Evolutionary conservation across 2,888 invertebrate species (phyloP), one percentile per base, ranked within the genome.

Genomic region (Rotaria magnacalcarata): DNA sequence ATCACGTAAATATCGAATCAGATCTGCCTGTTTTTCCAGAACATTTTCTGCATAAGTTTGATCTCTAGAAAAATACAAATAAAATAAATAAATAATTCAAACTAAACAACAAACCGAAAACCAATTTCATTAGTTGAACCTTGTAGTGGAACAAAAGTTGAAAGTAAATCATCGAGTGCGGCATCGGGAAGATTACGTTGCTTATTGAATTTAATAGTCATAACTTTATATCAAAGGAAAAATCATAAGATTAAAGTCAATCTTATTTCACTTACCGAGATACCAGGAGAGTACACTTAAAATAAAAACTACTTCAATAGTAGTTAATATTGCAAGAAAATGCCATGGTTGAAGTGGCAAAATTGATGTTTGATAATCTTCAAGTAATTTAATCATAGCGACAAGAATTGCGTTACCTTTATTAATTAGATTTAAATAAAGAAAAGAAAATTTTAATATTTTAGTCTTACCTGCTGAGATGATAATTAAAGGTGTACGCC

Each of bases 1-100:
- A 67, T 90, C 89, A 85, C 89, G 89, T 41, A 90, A 88, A 87
- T 90, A 90, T 11, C 90, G 88, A 34, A 90, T 90, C 88, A 90
- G 88, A 87, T 90, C 90, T 0, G 90, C 90, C 86, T 90, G 90
- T 85, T 89, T 89, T 88, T 90, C 90, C 85, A 90, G 87, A 8
- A 90, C 88, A 86, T 90, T 89, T 74, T 90, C 90, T 60, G 88
- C 84, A 43, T 89, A 88, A 74, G 88, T 88, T 34, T 89, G 89
- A 88, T 89, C 89, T 86, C 90, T 90, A 88, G 21, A 87, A 88
- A 50, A 80, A 47, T 87, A 34, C 34, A 34, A 34, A 34, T 34
- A 34, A 34, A 34, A 34, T 34, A 21, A 24, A 54, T 34, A 24
- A 60, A 56, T 19, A n/a, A 27, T 47, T n/a, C 2, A 41, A 16